These are phyloP conservation scores for Listrodromus nycthemerus DNA, from an alignment of 2,888 invertebrate genomes.

Conservation along the genomic window DNA sequence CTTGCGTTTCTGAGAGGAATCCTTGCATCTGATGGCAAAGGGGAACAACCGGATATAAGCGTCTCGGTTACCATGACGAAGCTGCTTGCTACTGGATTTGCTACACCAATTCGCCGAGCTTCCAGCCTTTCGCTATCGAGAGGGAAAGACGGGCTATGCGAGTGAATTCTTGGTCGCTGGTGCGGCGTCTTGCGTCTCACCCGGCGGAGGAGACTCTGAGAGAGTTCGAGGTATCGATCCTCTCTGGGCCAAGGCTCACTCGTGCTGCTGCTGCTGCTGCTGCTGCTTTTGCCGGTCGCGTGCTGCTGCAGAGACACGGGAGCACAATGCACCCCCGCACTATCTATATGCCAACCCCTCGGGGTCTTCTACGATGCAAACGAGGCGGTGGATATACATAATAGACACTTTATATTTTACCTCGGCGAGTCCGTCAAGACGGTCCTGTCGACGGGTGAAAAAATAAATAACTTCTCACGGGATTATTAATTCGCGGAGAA, in stretches of 20 bases:
- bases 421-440: neutral
- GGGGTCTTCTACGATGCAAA: conserved; percentile 44
- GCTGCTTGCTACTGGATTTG: conserved; percentile 14
- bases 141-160: neutral
- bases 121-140: conserved; percentile 36
- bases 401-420: conserved; percentile 20
- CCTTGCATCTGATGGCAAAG: conserved; percentile 26
- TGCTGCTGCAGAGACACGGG: conserved; percentile 40
- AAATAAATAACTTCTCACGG: neutral
- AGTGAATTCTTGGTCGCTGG: conserved; percentile 53
- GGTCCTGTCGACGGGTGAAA: neutral
- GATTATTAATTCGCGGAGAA: neutral
- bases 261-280: conserved; percentile 39
- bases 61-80: conserved; percentile 48
- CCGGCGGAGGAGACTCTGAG: conserved; percentile 49
- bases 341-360: conserved; percentile 37
- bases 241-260: conserved; percentile 57
- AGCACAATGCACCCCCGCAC: conserved; percentile 60
- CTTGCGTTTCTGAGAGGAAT: conserved; percentile 22
- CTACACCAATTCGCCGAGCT: conserved; percentile 26
- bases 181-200: conserved; percentile 58
- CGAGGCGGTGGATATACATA: conserved; percentile 33
- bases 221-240: conserved; percentile 63
- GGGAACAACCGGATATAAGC: conserved; percentile 53
- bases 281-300: conserved; percentile 40